A percentile compares a stretch with the other conserved stretches of the same genome.
Conservation (phyloP, 1,140 invertebrate species). For the Nasonia longicornis region DNA sequence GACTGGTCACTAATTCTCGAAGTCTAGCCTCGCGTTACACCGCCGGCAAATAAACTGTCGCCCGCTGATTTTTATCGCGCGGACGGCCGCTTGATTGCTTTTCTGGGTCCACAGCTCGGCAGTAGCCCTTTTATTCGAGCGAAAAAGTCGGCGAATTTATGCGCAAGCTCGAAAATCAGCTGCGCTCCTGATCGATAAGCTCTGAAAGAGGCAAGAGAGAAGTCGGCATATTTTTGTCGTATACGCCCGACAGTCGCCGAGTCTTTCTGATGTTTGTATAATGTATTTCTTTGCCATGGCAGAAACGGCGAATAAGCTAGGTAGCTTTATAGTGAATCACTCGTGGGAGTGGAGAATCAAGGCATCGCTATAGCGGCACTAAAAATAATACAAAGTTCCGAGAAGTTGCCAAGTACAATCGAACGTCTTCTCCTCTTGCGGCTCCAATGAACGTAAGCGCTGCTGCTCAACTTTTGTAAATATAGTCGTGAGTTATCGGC, state of each 20-base stretch:
- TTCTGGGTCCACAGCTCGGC: background rate
- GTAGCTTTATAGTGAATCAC: background rate
- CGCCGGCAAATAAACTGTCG: background rate
- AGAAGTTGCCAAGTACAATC: constrained; percentile 3
- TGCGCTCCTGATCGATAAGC: background rate
- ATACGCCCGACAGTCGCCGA: background rate
- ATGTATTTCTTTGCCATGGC: background rate
- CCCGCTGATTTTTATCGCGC: background rate
- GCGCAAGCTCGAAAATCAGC: background rate
- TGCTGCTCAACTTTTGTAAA: background rate
- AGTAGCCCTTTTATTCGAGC: background rate
- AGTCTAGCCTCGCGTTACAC: too few species aligned
- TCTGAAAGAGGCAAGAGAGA: background rate
- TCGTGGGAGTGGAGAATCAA: too few species aligned
- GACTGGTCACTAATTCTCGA: too few species aligned
- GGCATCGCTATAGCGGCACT: background rate
- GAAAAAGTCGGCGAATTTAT: background rate
- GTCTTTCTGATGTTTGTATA: background rate
- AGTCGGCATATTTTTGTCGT: background rate
- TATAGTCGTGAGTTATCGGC: background rate
- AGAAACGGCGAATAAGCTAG: background rate
- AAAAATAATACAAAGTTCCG: background rate
- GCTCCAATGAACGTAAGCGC: background rate
- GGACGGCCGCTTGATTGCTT: background rate
- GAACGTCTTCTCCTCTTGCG: background rate